Conservation (phyloP, 2,888 invertebrate genomes). For the Lepidocyrtinus sp. region DNA sequence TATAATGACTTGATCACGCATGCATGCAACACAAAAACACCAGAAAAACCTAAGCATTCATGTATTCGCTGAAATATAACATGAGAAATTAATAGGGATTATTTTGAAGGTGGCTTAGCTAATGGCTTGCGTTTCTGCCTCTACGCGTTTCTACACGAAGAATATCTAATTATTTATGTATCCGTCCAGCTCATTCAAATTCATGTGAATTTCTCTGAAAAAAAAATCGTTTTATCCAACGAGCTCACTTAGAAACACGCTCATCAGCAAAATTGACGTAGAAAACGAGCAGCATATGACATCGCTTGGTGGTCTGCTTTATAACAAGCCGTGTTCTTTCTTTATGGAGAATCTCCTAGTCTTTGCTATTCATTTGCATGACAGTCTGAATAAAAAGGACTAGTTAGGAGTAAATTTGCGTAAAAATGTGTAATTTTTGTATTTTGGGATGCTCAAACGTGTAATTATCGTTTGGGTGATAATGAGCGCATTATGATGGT, state of each 20-base stretch:
- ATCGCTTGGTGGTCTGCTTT: constrained; percentile 47
- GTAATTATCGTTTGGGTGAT: constrained; percentile 53
- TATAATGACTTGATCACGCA: constrained; percentile 55
- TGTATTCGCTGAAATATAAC: constrained; percentile 20
- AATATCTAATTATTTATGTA: too few species aligned
- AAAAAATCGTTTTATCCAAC: background rate
- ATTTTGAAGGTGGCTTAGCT: constrained; percentile 13
- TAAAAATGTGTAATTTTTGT: constrained; percentile 57
- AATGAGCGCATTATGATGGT: constrained; percentile 18
- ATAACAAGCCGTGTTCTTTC: constrained; percentile 34
- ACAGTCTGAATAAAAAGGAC: constrained; percentile 32
- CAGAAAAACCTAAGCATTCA: constrained; percentile 33
- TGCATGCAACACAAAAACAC: background rate
- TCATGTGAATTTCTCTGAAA: background rate
- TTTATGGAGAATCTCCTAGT: constrained; percentile 27
- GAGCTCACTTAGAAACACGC: background rate
- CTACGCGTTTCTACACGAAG: constrained; percentile 9
- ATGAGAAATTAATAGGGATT: constrained; percentile 11
- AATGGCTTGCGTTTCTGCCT: background rate
- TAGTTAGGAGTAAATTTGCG: constrained; percentile 40
- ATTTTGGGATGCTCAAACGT: constrained; percentile 31
- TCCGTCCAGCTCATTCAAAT: constrained; percentile 2
- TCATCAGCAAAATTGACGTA: constrained; percentile 2
- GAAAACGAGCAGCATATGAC: constrained; percentile 43
- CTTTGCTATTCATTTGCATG: constrained; percentile 41